These are phyloP conservation scores for Brachionus angularis DNA, from an alignment of 1,140 invertebrate species.

Conservation along the genomic window DNA sequence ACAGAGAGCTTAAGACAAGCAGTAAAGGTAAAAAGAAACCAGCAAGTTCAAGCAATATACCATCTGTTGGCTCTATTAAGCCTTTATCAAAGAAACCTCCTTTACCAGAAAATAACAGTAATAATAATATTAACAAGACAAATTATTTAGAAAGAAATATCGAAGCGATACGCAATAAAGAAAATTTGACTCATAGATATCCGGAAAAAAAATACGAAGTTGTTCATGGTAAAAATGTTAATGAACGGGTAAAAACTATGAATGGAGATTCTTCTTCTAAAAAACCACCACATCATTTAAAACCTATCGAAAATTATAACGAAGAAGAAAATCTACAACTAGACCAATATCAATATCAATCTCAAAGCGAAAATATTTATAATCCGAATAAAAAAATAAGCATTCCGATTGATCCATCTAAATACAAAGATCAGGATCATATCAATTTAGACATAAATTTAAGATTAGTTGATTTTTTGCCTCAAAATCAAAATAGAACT, in stretches of 20 bases:
- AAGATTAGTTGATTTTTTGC: constrained; percentile 25
- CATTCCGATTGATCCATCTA: background rate
- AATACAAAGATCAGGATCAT: constrained; percentile 19
- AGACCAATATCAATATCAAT: background rate
- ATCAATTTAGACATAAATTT: constrained; percentile 39
- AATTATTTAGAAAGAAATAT: constrained; percentile 43
- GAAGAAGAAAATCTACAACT: background rate
- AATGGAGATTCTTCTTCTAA: constrained; percentile 1
- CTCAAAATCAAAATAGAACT: constrained; percentile 24
- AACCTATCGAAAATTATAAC: constrained; percentile 1
- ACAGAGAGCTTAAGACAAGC: constrained; percentile 4
- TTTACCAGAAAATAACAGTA: background rate
- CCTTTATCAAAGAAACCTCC: background rate
- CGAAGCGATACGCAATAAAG: constrained; percentile 34
- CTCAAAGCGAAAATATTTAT: too few relatives aligned
- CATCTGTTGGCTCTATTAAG: constrained; percentile 11
- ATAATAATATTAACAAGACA: background rate
- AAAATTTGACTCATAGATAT: constrained; percentile 43
- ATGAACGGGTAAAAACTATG: constrained; percentile 1
- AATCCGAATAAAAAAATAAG: constrained; percentile 18
- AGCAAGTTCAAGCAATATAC: constrained; percentile 6
- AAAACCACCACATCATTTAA: constrained; percentile 12
- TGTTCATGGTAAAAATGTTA: constrained; percentile 40
- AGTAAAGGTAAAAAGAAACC: constrained; percentile 19
- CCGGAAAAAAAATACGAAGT: constrained; percentile 43